Evolutionary conservation across 2,888 invertebrate species (phyloP), one percentile per base, ranked within the genome.

Genomic region (Euclidia mi): DNA sequence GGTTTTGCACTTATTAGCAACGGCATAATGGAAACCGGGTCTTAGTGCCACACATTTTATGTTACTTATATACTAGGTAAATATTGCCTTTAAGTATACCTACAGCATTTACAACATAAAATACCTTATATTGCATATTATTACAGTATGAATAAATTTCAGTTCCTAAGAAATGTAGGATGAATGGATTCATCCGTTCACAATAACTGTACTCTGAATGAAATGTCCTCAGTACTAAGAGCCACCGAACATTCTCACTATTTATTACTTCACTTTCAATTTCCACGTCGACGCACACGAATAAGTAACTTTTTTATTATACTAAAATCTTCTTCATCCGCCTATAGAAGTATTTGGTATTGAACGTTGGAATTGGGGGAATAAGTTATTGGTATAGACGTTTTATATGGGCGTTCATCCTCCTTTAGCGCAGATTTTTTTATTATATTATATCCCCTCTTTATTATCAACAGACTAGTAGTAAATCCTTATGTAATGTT

Each of bases 231-330:
- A 41, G n/a, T 32, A 29, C 28, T 41, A 12, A 6, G 37, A 29
- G 29, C 38, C 20, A 7, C 20, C n/a, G 4, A 10, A 11, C 1
- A 44, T 7, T 3, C 12, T 32, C 3, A 31, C 32, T 42, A 50
- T 46, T 47, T 66, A 53, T 53, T 51, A 10, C 61, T 44, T 51
- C 38, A 35, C 32, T 53, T 43, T 32, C 45, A 52, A 71, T 62
- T 55, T 55, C 18, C 18, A 45, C 11, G 2, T 35, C 49, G 18
- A 17, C 11, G 38, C 41, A 65, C 25, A 40, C 25, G 18, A 42
- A 42, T 48, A 18, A 40, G 20, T 20, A 68, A 38, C 37, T 41
- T 50, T 65, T 58, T 37, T 55, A 41, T 44, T 53, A 37, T 47
- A 15, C 29, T 50, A 37, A 47, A 53, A 49, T 52, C 20, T 31